Base-by-base conservation (phyloP, 2,113 vertebrate species). In the Jaculus jaculus region DNA sequence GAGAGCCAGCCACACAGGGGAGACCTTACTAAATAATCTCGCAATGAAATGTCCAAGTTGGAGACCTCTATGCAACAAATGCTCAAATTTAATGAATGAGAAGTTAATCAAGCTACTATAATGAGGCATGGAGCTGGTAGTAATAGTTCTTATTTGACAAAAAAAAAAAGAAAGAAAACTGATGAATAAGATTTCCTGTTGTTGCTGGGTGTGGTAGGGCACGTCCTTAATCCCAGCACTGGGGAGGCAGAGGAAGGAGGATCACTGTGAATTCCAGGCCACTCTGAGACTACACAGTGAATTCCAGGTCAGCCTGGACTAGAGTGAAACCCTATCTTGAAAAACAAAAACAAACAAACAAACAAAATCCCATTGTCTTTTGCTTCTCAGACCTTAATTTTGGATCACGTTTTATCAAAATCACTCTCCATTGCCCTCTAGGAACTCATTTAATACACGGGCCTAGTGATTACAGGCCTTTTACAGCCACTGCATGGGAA, bases 351-450 rank as follows among this genome's bases (percentile, higher is more conserved):
- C n/a, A n/a, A n/a, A n/a, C n/a, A n/a, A n/a, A n/a, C n/a, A n/a
- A n/a, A n/a, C n/a, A n/a, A n/a, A n/a, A n/a, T n/a, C n/a, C 28
- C 95, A 71, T 92, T 96, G 24, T 24, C 83, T 96, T 94, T 68
- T 94, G 30, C 79, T 92, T 96, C 90, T 95, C 8, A 7, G 32
- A 85, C 84, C 78, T 96, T 97, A 96, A 86, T 87, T 85, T 77
- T 61, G 58, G n/a, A 88, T 15, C 26, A 34, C 90, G 75, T 18
- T 97, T 97, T 93, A 60, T 97, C 80, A 97, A 83, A 77, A 95
- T 92, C 68, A 79, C 77, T 94, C 60, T 86, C 30, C 37, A 69
- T 6, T 69, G 87, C 10, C 87, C 51, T 91, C 37, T 72, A 42
- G 78, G 66, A 80, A 84, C 63, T 89, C 68, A 87, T 47, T 86